Percentiles rank a stretch among this genome's conserved stretches.
Evolutionary conservation across 2,888 invertebrate species (phyloP).

Genomic region (Ophion costatus): DNA sequence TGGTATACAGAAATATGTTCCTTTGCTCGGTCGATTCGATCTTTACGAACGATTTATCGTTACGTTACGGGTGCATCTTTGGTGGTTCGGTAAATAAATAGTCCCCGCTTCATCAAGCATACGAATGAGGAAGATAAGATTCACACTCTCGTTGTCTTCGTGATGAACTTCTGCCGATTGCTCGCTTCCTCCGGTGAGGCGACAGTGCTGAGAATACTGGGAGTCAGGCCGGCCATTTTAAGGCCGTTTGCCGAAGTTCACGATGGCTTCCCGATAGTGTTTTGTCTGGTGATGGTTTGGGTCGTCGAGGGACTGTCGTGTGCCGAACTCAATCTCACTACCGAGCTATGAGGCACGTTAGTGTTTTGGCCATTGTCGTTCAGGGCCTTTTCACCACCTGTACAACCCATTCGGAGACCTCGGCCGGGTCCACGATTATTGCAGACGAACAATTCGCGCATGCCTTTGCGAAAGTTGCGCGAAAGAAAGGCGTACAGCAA

Average conservation of each 20-base stretch:
- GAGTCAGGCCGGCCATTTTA: slow-evolving; percentile 51
- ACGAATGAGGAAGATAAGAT: neutral
- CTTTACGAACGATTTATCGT: neutral
- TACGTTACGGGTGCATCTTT: neutral
- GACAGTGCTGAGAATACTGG: slow-evolving; percentile 47
- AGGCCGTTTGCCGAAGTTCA: slow-evolving; percentile 64
- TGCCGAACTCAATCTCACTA: slow-evolving; percentile 74
- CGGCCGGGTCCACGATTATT: slow-evolving; percentile 78
- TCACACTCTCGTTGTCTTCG: slow-evolving; percentile 49
- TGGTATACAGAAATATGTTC: slow-evolving; percentile 4
- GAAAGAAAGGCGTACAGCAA: slow-evolving; percentile 94
- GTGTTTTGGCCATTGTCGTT: slow-evolving; percentile 72
- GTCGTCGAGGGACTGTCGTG: slow-evolving; percentile 73
- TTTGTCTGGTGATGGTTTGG: slow-evolving; percentile 71
- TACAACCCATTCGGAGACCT: slow-evolving; percentile 74
- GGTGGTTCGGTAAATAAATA: neutral
- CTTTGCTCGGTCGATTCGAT: neutral
- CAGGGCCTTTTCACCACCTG: slow-evolving; percentile 69
- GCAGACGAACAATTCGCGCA: slow-evolving; percentile 91
- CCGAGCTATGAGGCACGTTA: slow-evolving; percentile 72
- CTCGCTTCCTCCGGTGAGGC: slow-evolving; percentile 28
- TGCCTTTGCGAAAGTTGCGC: slow-evolving; percentile 92
- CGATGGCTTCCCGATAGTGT: slow-evolving; percentile 63
- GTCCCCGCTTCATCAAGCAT: neutral
- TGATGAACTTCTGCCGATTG: neutral